Conservation (phyloP, 2,888 invertebrate species). For the Zygaena filipendulae region DNA sequence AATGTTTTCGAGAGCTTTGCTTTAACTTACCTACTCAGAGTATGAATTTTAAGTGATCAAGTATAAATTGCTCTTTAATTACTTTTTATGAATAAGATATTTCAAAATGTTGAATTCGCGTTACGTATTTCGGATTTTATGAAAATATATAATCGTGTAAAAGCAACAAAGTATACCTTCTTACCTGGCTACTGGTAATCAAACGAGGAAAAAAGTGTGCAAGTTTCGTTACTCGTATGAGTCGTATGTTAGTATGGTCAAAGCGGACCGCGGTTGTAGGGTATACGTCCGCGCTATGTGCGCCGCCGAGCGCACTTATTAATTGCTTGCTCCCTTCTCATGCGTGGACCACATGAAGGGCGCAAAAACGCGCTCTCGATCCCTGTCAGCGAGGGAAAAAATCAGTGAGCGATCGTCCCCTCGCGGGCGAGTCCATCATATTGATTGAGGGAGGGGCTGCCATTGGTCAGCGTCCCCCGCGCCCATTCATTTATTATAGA, state of each 20-base stretch:
- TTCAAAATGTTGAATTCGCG: constrained; percentile 23
- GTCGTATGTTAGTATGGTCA: too few relatives aligned
- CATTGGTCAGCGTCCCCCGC: constrained; percentile 66
- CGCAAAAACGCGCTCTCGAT: constrained; percentile 65
- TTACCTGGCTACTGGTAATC: too few relatives aligned
- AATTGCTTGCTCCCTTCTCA: constrained; percentile 59
- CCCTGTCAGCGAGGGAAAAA: constrained; percentile 68
- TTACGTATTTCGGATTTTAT: too few relatives aligned
- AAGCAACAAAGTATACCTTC: too few relatives aligned
- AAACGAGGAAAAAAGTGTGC: constrained; percentile 6
- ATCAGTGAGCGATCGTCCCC: constrained; percentile 70
- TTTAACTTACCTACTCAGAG: constrained; percentile 39
- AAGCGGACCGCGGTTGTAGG: too few relatives aligned
- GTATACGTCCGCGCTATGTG: too few relatives aligned
- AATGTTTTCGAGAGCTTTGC: constrained; percentile 52
- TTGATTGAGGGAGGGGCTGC: constrained; percentile 70
- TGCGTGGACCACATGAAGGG: constrained; percentile 48
- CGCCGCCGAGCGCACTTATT: constrained; percentile 59
- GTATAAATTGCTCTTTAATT: constrained; percentile 64
- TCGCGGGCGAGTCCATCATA: constrained; percentile 69
- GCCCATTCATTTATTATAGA: constrained; percentile 71
- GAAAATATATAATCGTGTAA: too few relatives aligned
- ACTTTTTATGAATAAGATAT: constrained; percentile 42
- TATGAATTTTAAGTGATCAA: constrained; percentile 59
- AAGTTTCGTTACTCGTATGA: too few relatives aligned